A percentile compares a stretch with the other conserved stretches of the same genome.
phyloP scores from a whole-genome alignment of 2,113 vertebrate genomes.

The Oryzias javanicus region DNA sequence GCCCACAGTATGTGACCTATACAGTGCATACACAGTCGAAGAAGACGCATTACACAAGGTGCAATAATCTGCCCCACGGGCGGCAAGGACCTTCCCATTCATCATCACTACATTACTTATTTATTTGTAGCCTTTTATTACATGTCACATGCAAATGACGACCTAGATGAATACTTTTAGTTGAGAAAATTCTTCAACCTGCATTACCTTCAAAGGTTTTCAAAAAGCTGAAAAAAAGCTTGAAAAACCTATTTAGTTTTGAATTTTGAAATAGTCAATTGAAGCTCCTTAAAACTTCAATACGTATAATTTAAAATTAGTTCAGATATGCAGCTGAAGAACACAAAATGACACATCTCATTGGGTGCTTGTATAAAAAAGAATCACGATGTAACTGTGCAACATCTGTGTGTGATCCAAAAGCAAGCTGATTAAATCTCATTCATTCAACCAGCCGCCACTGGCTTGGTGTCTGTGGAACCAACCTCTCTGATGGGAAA shows the following conservation, averaged over 20 bases:
- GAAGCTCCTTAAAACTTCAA: neutral
- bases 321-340: neutral
- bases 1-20: neutral
- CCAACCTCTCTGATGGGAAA: no score
- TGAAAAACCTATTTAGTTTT: no score
- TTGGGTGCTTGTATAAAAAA: neutral
- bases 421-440: neutral
- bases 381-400: neutral
- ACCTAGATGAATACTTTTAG: neutral
- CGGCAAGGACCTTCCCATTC: constrained; percentile 7
- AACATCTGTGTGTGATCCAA: neutral
- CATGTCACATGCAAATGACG: neutral
- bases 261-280: no score
- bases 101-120: constrained; percentile 5
- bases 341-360: neutral
- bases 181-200: neutral
- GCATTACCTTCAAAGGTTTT: neutral
- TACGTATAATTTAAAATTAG: neutral
- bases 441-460: neutral
- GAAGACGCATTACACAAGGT: constrained; percentile 24
- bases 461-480: no score
- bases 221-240: no score
- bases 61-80: constrained; percentile 3
- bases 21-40: constrained; percentile 2
- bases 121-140: constrained; percentile 1